phyloP scores from a whole-genome alignment of 2,113 vertebrate species.

The Poeciliopsis retropinna region DNA sequence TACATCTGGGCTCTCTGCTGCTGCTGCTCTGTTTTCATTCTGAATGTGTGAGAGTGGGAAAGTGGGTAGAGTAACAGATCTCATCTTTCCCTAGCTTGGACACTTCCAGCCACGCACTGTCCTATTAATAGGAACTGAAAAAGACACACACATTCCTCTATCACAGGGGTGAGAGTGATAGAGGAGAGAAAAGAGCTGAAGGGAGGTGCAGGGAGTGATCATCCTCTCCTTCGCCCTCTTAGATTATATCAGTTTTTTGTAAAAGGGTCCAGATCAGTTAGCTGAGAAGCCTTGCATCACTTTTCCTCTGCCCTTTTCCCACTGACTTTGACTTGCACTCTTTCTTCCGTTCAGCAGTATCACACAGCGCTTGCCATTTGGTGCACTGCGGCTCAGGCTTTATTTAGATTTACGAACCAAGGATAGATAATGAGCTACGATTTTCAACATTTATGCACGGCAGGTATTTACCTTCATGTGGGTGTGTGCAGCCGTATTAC shows the following conservation, averaged over 20 bases:
- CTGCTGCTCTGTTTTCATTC: constrained; percentile 22
- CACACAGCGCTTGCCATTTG: constrained; percentile 14
- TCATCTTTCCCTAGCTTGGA: constrained; percentile 55
- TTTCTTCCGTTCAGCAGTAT: constrained; percentile 15
- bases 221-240: constrained; percentile 11
- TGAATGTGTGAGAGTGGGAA: constrained; percentile 17
- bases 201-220: constrained; percentile 39
- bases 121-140: constrained; percentile 72
- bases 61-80: constrained; percentile 41
- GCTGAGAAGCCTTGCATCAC: constrained; percentile 39
- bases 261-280: constrained; percentile 33
- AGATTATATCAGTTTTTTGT: constrained; percentile 36
- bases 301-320: constrained; percentile 35
- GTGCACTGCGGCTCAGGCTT: constrained; percentile 14
- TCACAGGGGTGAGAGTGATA: constrained; percentile 37
- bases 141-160: constrained; percentile 61
- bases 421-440: neutral
- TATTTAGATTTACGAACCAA: neutral
- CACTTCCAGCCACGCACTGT: constrained; percentile 53
- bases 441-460: neutral
- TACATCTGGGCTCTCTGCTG: constrained; percentile 56
- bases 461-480: neutral
- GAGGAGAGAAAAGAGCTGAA: neutral
- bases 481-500: neutral
- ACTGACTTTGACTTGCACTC: constrained; percentile 15